Percentiles rank a stretch among this genome's conserved stretches.
phyloP scores from a whole-genome alignment of 35 echinoderm and acorn worm species.

The Anneissia japonica region DNA sequence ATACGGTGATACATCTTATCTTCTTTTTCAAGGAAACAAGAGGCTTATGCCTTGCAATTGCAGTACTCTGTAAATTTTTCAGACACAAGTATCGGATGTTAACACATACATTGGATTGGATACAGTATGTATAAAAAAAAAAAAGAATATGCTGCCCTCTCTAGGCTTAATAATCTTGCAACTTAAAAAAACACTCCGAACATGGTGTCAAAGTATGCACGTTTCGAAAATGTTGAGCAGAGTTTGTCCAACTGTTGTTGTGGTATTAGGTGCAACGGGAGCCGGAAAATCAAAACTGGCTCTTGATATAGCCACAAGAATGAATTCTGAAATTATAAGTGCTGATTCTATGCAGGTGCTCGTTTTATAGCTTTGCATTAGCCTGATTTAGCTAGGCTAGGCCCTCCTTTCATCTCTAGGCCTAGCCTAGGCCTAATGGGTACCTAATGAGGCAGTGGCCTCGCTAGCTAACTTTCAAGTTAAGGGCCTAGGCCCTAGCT shows the following conservation, averaged over 20 bases:
- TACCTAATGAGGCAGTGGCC: too few relatives aligned
- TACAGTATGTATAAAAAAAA: background rate
- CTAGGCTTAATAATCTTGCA: background rate
- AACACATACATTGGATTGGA: background rate
- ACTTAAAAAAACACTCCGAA: background rate
- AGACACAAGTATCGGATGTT: background rate
- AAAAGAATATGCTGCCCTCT: background rate
- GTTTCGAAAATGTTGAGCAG: slow-evolving; percentile 21
- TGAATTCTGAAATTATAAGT: slow-evolving; percentile 90
- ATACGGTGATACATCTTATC: too few relatives aligned
- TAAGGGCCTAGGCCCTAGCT: too few relatives aligned
- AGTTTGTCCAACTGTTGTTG: slow-evolving; percentile 61
- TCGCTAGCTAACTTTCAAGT: too few relatives aligned
- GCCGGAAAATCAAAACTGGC: slow-evolving; percentile 92
- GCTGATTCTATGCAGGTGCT: slow-evolving; percentile 98
- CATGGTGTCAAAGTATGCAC: background rate
- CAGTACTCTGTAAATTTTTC: background rate
- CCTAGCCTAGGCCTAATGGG: too few relatives aligned
- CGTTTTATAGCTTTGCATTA: background rate
- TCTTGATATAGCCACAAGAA: slow-evolving; percentile 47
- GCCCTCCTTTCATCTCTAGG: background rate
- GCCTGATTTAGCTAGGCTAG: background rate
- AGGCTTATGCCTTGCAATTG: too few relatives aligned
- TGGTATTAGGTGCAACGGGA: slow-evolving; percentile 84
- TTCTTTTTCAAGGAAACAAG: too few relatives aligned